Evolutionary conservation across 2,888 invertebrate species (phyloP), one percentile per base, ranked within the genome.

Genomic region (Cotesia congregata): DNA sequence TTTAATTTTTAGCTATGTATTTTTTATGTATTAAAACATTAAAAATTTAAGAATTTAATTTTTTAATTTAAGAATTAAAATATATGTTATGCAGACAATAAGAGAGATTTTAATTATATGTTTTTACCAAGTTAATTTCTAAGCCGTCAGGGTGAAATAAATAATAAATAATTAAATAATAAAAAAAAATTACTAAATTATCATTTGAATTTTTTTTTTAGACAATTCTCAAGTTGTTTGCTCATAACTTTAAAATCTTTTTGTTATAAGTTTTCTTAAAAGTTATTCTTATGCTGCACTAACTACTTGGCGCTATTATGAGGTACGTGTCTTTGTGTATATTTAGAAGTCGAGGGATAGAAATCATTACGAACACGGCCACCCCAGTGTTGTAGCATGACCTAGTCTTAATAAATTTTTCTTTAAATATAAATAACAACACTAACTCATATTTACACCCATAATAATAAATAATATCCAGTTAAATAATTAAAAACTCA

Each of bases 291-390:
- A 62, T 12, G 50, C 50, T 50, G 7, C 50, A 50, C 50, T 50
- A 50, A 50, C 50, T 50, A 50, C 50, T 50, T 50, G 50, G 12
- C 50, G 50, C 70, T 17, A 60, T 59, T 60, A 70, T 12, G 50
- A 50, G 50, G 50, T 17, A 70, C 70, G 20, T 41, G 70, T 50
- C 70, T 59, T 50, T 70, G 70, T 70, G 60, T 70, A 70, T 70
- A 70, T 70, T 70, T 70, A 70, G 70, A 50, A 70, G 65, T 65
- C 65, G 65, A 30, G 65, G 65, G 60, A 50, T 70, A 15, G 39
- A 59, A 70, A 70, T 70, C 70, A 50, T 70, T 70, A 70, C 50
- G 9, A 59, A 39, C n/a, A 50, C 50, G 30, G 30, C 9, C 12
- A 20, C 65, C 38, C 30, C n/a, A 6, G 17, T 17, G 20, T 15